Percentiles rank a stretch among this genome's conserved stretches.
Conservation (phyloP, 1,140 invertebrate genomes). For the Drosophila pachea region DNA sequence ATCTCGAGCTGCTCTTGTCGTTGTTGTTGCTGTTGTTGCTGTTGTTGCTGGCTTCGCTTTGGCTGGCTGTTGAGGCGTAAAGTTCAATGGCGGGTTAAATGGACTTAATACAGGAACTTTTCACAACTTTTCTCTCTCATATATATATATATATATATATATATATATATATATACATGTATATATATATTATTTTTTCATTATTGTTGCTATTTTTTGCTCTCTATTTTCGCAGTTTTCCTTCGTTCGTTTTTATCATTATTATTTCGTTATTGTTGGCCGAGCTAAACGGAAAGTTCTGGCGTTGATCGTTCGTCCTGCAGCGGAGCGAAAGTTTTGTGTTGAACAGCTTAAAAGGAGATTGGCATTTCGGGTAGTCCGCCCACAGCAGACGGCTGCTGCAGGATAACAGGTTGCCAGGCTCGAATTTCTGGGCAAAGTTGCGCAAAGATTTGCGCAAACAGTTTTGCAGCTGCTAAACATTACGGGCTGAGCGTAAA, state of each 20-base stretch:
- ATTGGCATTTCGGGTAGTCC: conserved; percentile 49
- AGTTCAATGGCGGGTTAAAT: conserved; percentile 78
- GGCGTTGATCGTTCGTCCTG: conserved; percentile 61
- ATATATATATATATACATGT: too few relatives aligned
- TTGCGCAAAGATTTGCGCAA: conserved; percentile 3
- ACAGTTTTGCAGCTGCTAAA: not conserved
- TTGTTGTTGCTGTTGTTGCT: too few relatives aligned
- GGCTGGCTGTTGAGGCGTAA: conserved; percentile 69
- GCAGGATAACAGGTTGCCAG: conserved; percentile 47
- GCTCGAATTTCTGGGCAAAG: conserved; percentile 22
- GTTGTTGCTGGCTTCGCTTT: conserved; percentile 56
- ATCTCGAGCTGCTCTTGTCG: too few relatives aligned
- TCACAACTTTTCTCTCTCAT: conserved; percentile 55
- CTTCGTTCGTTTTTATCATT: conserved; percentile 6
- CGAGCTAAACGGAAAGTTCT: conserved; percentile 43
- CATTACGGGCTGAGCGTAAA: not conserved
- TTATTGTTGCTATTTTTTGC: too few relatives aligned
- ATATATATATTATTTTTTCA: not conserved
- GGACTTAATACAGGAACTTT: conserved; percentile 73
- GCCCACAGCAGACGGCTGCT: conserved; percentile 13
- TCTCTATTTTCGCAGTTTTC: too few relatives aligned
- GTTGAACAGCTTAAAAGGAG: conserved; percentile 72
- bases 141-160: too few relatives aligned
- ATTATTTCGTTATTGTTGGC: conserved; percentile 31
- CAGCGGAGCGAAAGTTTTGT: conserved; percentile 70